Percentiles rank a stretch among this genome's conserved stretches.
phyloP scores from a whole-genome alignment of 2,888 invertebrate species.

The Arge pagana region DNA sequence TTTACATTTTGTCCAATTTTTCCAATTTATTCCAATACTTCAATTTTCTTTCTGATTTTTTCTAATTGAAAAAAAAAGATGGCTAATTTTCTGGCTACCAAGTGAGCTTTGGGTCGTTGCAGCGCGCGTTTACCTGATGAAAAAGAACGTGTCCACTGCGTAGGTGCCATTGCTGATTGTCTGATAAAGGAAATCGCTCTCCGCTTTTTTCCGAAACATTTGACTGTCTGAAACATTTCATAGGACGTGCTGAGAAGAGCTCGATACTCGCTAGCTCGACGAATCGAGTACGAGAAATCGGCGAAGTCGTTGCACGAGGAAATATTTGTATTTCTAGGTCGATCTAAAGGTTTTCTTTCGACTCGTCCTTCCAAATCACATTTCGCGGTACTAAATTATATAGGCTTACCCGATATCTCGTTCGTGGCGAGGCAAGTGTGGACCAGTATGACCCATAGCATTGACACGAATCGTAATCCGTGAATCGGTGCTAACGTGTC shows the following conservation, averaged over 20 bases:
- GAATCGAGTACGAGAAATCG: no score
- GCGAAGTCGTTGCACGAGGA: no score
- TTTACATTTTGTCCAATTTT: no score
- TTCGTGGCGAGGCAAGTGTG: constrained; percentile 48
- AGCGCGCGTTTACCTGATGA: constrained; percentile 67
- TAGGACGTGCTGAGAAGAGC: neutral
- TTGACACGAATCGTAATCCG: constrained; percentile 66
- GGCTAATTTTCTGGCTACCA: no score
- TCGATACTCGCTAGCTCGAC: no score
- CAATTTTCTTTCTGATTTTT: neutral
- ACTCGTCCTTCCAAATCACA: neutral
- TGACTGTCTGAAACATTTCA: constrained; percentile 58
- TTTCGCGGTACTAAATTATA: neutral
- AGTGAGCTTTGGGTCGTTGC: constrained; percentile 11
- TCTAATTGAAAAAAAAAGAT: no score
- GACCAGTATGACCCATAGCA: constrained; percentile 66
- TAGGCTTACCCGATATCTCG: constrained; percentile 42
- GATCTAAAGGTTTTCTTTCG: neutral
- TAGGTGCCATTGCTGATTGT: constrained; percentile 63
- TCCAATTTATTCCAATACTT: neutral
- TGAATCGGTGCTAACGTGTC: constrained; percentile 65
- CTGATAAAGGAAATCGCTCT: constrained; percentile 59
- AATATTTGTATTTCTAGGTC: no score
- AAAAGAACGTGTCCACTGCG: constrained; percentile 67
- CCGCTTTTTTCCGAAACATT: constrained; percentile 55